Evolutionary conservation across 2,113 vertebrate genomes (phyloP).

Genomic region (Acinonyx jubatus): DNA sequence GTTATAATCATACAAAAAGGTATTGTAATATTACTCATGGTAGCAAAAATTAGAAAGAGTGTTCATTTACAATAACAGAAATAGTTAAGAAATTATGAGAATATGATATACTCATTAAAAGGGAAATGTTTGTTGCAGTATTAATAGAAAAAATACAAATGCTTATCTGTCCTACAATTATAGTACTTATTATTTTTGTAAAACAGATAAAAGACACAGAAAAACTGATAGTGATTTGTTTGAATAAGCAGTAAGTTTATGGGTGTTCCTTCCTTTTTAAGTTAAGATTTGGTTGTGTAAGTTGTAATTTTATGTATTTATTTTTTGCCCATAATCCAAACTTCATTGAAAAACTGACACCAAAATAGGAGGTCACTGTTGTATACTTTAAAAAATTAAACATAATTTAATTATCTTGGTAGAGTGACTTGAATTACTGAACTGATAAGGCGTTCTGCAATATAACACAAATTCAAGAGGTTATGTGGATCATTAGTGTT

Average conservation of each 20-base stretch:
- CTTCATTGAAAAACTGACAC: not conserved
- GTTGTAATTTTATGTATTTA: not conserved
- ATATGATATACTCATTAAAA: not conserved
- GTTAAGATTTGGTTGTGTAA: not conserved
- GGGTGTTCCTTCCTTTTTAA: not conserved
- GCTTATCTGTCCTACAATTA: not conserved
- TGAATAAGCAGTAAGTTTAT: not conserved
- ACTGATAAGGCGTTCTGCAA: not conserved
- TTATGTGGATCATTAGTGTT: not conserved
- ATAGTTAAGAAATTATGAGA: slow-evolving; percentile 1
- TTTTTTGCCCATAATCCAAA: not conserved
- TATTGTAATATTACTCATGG: not conserved
- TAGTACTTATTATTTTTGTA: not conserved
- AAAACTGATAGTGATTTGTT: not conserved
- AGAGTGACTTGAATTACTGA: not conserved
- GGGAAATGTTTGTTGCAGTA: not conserved
- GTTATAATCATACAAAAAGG: slow-evolving; percentile 10
- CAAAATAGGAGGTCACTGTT: not conserved
- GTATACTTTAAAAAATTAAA: not conserved
- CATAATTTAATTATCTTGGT: not conserved
- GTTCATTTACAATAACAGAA: not conserved
- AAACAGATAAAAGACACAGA: not conserved
- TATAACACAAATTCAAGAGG: not conserved
- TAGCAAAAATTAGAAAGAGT: slow-evolving; percentile 18
- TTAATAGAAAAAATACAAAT: slow-evolving; percentile 36